Evolutionary conservation across 1,140 invertebrate species (phyloP).

Genomic region (Parasteatoda tepidariorum): DNA sequence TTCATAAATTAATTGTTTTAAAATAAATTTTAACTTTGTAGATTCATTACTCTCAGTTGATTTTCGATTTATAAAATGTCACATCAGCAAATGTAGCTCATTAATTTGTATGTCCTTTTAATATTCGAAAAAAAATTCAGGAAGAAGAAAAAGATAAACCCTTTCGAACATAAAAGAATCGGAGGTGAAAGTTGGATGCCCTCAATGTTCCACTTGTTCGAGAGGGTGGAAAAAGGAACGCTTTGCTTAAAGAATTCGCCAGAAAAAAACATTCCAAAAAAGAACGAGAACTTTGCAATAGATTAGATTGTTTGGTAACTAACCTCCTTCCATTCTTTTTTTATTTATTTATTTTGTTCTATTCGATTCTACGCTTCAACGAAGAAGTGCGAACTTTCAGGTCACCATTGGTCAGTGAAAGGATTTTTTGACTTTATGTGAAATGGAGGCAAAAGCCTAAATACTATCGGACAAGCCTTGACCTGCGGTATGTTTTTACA

Average conservation of each 20-base stretch:
- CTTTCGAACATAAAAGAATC: background rate
- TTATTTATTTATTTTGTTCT: background rate
- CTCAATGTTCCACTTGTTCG: slow-evolving; percentile 28
- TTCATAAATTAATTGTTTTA: too few species aligned
- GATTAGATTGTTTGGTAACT: background rate
- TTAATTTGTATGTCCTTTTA: too few species aligned
- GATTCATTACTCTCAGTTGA: too few species aligned
- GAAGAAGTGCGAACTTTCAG: background rate
- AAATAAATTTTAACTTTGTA: too few species aligned
- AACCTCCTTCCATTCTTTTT: too few species aligned
- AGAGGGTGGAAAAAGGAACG: slow-evolving; percentile 11
- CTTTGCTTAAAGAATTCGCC: background rate
- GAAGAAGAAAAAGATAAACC: background rate
- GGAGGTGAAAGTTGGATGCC: slow-evolving; percentile 32
- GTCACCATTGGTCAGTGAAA: background rate
- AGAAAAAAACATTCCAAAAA: slow-evolving; percentile 1
- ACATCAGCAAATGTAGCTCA: too few species aligned
- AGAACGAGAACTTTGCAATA: background rate
- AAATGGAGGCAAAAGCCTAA: slow-evolving; percentile 15
- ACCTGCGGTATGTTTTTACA: slow-evolving; percentile 7
- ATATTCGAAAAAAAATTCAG: background rate
- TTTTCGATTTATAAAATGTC: too few species aligned
- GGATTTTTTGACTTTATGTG: background rate
- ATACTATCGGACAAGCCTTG: slow-evolving; percentile 6
- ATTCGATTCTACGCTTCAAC: slow-evolving; percentile 17